phyloP scores from a whole-genome alignment of 2,797 vertebrate genomes.

The Acanthiza pusilla region DNA sequence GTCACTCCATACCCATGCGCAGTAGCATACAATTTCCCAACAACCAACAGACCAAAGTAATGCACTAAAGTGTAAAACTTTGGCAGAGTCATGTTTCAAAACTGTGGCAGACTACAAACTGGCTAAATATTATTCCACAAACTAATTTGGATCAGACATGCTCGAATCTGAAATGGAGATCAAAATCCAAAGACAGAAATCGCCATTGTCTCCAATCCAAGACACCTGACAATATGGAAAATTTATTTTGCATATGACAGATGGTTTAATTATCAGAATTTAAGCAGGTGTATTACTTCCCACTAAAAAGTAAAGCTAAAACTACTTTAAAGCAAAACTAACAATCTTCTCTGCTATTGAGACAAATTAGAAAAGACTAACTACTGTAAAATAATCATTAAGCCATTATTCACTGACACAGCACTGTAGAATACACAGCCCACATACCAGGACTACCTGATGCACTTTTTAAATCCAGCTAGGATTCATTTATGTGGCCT shows the following conservation, averaged over 20 bases:
- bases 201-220: not conserved
- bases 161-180: not conserved
- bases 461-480: not conserved
- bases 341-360: not conserved
- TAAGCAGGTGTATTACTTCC: not conserved
- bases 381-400: not conserved
- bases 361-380: not conserved
- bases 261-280: not conserved
- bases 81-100: not conserved
- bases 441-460: not conserved
- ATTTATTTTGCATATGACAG: not conserved
- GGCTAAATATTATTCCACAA: not conserved
- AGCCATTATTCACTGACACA: not conserved
- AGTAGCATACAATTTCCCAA: not conserved
- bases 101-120: not conserved
- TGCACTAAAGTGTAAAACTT: not conserved
- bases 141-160: not conserved
- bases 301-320: not conserved
- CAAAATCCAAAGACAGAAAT: not conserved
- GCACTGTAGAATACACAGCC: not conserved
- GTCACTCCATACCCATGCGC: not conserved
- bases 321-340: not conserved
- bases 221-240: not conserved
- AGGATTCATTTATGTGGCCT: not conserved
- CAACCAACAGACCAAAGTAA: not conserved